Evolutionary conservation across 2,797 vertebrate genomes (phyloP), one percentile per base, ranked within the genome.

Genomic region (Oreortyx pictus): DNA sequence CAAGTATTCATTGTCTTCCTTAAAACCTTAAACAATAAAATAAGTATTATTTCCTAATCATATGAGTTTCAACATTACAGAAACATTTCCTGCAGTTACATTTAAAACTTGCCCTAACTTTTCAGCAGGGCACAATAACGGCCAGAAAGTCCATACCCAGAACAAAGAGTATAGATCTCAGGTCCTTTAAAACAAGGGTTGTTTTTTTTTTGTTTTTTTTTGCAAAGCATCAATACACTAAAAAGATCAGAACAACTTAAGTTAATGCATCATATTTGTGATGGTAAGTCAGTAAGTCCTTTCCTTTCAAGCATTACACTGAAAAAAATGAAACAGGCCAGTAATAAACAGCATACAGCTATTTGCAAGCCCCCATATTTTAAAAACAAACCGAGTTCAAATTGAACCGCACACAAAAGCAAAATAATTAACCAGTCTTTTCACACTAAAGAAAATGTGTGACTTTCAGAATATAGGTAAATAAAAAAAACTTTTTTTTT

Each of bases 1-100:
- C 2, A 97, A 82, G 92, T 98, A 98, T 66, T 98, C 98, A 22
- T 97, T 95, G 11, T 98, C 98, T 22, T 99, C 99, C 92, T 98
- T 98, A 92, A 99, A 99, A 96, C 98, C 99, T 99, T 97, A 73
- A 97, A 95, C 33, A 25, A 94, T 91, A 71, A 25, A 72, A 18
- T 67, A 67, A 9, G 50, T 24, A n/a, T 89, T n/a, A 79, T 44
- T 64, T 57, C 50, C 46, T 80, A 5, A 87, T 59, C 43, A n/a
- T 4, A 5, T 33, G 18, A 61, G 44, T 11, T 39, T 68, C 39
- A 78, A 7, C 8, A 37, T 15, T 46, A 25, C 44, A 46, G 8
- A 66, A 22, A 44, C 8, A 13, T 46, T 14, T 59, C 62, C 49
- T 24, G 9, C 5, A 72, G 19, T 1, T 39, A 19, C 27, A 49